Conservation (phyloP, 2,888 invertebrate genomes). For the Parnassius mnemosyne region DNA sequence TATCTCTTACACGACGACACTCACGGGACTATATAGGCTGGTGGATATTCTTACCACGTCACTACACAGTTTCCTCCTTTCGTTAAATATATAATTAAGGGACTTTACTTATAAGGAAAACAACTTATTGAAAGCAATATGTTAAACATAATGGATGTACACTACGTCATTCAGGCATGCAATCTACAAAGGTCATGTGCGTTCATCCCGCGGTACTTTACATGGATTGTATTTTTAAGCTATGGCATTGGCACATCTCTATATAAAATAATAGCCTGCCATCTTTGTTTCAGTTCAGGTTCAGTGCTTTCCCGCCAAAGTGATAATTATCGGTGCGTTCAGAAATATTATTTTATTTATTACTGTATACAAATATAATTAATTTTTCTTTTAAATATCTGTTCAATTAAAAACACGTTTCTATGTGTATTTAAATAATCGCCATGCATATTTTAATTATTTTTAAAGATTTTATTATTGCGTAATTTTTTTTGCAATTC, state of each 20-base stretch:
- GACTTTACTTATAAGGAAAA: not conserved
- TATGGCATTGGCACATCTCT: no score
- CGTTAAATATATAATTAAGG: not conserved
- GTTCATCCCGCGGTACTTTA: constrained; percentile 5
- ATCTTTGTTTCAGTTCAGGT: not conserved
- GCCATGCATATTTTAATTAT: no score
- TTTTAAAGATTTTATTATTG: no score
- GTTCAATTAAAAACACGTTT: no score
- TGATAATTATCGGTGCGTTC: not conserved
- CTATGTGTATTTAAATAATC: no score
- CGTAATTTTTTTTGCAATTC: no score
- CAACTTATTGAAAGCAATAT: not conserved
- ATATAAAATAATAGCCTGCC: not conserved
- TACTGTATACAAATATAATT: no score
- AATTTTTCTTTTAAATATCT: no score
- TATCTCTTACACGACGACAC: no score
- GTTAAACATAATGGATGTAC: not conserved
- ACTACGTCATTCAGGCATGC: not conserved
- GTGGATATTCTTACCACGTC: no score
- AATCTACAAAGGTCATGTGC: constrained; percentile 2
- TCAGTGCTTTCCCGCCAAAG: constrained; percentile 2
- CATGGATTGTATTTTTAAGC: not conserved
- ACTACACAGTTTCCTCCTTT: no score
- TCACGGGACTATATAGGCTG: no score
- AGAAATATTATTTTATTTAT: not conserved